These are phyloP conservation scores for Gryllus bimaculatus DNA, from an alignment of 1,140 invertebrate species.

Conservation along the genomic window DNA sequence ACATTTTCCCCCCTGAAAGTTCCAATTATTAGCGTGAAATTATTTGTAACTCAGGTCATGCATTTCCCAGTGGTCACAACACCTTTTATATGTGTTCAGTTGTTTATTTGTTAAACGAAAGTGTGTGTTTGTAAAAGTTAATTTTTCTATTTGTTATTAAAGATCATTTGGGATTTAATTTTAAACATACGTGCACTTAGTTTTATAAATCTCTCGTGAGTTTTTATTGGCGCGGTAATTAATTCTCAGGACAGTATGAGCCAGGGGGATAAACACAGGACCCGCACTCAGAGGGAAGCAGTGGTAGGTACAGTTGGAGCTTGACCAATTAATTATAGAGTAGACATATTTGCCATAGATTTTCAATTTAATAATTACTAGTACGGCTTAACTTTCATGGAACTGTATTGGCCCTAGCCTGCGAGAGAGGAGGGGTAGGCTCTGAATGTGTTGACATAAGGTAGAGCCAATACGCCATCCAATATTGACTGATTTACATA, in stretches of 20 bases:
- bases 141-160: neutral
- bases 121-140: neutral
- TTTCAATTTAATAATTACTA: conserved; percentile 6
- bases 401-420: neutral
- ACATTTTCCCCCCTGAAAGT: too few relatives aligned
- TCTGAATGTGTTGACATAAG: neutral
- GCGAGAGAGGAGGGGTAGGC: neutral
- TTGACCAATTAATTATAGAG: neutral
- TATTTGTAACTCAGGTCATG: too few relatives aligned
- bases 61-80: neutral
- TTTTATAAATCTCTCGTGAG: neutral
- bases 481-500: conserved; percentile 6
- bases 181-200: neutral
- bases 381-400: neutral
- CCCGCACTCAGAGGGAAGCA: neutral
- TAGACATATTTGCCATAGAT: neutral
- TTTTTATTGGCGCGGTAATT: neutral
- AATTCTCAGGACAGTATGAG: neutral
- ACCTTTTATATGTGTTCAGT: neutral
- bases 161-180: neutral
- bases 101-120: neutral
- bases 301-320: neutral
- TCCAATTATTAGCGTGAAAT: too few relatives aligned
- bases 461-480: neutral
- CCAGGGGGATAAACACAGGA: neutral